A percentile compares a stretch with the other conserved stretches of the same genome.
phyloP scores from a whole-genome alignment of 2,113 vertebrate genomes.

The Noturus placidus region DNA sequence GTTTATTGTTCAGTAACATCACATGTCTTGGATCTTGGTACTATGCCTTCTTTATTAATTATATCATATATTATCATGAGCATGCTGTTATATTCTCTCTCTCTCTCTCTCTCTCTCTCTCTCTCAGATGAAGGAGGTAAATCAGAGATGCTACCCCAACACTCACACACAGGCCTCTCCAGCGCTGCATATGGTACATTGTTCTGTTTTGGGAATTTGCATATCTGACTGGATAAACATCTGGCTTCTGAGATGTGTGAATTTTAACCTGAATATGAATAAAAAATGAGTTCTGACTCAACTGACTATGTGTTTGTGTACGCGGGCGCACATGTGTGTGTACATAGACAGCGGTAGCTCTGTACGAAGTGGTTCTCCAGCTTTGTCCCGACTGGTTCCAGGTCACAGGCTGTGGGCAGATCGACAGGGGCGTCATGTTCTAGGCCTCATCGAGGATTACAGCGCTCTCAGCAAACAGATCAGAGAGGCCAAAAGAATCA shows the following conservation, averaged over 20 bases:
- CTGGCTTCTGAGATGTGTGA: neutral
- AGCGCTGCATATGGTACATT: conserved; percentile 44
- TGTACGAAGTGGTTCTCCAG: conserved; percentile 51
- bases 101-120: neutral
- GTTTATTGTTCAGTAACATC: neutral
- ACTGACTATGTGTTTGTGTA: neutral
- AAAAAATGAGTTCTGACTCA: neutral
- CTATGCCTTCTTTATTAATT: neutral
- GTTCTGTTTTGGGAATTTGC: neutral
- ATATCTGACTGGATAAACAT: neutral
- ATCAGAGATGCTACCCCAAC: conserved; percentile 58
- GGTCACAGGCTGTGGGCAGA: conserved; percentile 81
- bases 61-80: neutral
- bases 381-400: conserved; percentile 72
- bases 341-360: conserved; percentile 73
- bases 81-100: neutral
- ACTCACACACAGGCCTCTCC: conserved; percentile 57
- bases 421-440: conserved; percentile 76
- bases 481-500: conserved; percentile 74
- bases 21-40: neutral
- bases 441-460: conserved; percentile 88
- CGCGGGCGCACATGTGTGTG: neutral
- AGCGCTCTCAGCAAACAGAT: conserved; percentile 84
- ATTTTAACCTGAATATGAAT: neutral
- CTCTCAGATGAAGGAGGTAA: conserved; percentile 66